Evolutionary conservation across 2,113 vertebrate species (phyloP).

Genomic region (Dipodomys spectabilis): DNA sequence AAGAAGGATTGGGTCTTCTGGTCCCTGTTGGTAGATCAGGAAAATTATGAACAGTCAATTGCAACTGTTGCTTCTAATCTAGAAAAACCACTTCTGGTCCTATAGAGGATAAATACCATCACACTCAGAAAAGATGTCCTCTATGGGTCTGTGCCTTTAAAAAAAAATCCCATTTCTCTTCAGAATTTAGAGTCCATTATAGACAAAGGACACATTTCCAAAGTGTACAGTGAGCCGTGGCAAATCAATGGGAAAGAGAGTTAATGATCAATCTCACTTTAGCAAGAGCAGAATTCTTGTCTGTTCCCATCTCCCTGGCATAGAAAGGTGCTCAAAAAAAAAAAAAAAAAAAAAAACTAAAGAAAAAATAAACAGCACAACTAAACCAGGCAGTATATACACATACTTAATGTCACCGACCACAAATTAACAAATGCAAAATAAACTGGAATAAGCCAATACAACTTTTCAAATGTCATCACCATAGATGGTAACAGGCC

Average conservation of each 20-base stretch:
- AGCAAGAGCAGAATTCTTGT: neutral
- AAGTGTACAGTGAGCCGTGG: neutral
- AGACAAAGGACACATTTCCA: neutral
- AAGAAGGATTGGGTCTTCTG: neutral
- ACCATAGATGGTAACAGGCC: neutral
- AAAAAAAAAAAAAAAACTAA: neutral
- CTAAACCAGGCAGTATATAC: neutral
- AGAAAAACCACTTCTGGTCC: too few relatives aligned
- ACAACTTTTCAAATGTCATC: neutral
- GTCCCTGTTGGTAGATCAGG: slow-evolving; percentile 54
- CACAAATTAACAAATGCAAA: neutral
- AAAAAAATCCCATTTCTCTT: too few relatives aligned
- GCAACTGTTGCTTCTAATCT: neutral
- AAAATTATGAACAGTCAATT: slow-evolving; percentile 34
- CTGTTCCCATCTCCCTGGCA: neutral
- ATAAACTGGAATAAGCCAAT: slow-evolving; percentile 15
- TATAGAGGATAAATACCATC: too few relatives aligned
- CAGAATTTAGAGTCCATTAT: neutral
- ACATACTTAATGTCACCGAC: neutral
- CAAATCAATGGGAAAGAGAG: neutral
- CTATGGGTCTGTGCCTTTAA: too few relatives aligned
- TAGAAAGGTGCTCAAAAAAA: neutral
- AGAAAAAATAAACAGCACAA: neutral
- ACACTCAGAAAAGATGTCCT: too few relatives aligned
- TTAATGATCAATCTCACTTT: neutral